Percentiles rank a stretch among this genome's conserved stretches.
Evolutionary conservation across 2,797 vertebrate species (phyloP).

Genomic region (Xenentodon cancila): DNA sequence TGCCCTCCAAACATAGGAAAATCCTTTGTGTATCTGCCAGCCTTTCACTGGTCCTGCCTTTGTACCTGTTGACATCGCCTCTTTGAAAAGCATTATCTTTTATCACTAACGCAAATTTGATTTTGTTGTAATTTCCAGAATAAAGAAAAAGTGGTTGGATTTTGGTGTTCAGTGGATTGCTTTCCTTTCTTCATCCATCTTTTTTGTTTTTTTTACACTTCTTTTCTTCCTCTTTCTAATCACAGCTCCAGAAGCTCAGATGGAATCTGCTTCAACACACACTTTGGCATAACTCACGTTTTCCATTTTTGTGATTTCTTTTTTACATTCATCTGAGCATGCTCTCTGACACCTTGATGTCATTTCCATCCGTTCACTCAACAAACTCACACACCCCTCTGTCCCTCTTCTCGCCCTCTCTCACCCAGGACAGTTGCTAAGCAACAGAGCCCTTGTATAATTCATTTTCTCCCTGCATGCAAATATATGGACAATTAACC

Average conservation of each 20-base stretch:
- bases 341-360: slow-evolving; percentile 48
- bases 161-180: background rate
- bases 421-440: slow-evolving; percentile 76
- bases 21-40: no score
- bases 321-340: slow-evolving; percentile 29
- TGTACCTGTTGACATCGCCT: no score
- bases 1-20: no score
- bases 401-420: slow-evolving; percentile 1
- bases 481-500: slow-evolving; percentile 88
- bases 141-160: background rate
- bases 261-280: background rate
- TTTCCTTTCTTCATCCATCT: background rate
- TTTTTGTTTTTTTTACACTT: background rate
- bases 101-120: no score
- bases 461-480: slow-evolving; percentile 83
- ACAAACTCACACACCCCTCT: slow-evolving; percentile 3
- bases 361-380: slow-evolving; percentile 44
- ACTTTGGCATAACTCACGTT: slow-evolving; percentile 14
- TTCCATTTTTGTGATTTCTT: background rate
- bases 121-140: background rate
- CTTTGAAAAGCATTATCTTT: no score
- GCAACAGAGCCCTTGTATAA: slow-evolving; percentile 76
- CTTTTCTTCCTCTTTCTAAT: background rate
- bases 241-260: background rate
- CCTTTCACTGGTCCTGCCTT: no score